Conservation (phyloP, 2,797 vertebrate genomes). For the Bovichtus variegatus region DNA sequence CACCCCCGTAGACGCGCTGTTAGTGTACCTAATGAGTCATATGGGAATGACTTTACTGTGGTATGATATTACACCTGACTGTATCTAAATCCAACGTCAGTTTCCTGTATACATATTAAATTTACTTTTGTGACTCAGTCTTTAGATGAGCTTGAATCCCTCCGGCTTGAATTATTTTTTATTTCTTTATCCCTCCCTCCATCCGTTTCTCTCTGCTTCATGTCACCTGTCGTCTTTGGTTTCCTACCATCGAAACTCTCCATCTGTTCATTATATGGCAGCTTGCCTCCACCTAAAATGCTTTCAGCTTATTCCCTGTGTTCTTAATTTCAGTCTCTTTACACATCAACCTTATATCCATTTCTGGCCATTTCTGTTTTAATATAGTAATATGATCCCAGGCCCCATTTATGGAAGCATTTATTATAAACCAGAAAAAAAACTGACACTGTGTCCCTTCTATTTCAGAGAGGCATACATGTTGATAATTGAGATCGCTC, state of each 20-base stretch:
- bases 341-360: not conserved
- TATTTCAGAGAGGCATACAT: not conserved
- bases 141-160: conserved; percentile 19
- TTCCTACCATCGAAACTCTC: conserved; percentile 11
- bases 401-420: not conserved
- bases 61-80: conserved; percentile 26
- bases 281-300: conserved; percentile 13
- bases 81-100: conserved; percentile 10
- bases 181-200: not conserved
- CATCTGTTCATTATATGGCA: conserved; percentile 27
- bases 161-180: conserved; percentile 4
- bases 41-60: conserved; percentile 32
- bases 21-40: conserved; percentile 25
- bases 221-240: conserved; percentile 24
- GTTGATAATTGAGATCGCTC: not conserved
- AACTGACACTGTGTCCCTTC: not conserved
- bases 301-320: not conserved
- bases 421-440: not conserved
- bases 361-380: not conserved
- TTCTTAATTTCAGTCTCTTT: not conserved
- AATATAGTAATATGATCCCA: not conserved
- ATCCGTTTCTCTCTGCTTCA: conserved; percentile 22
- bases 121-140: conserved; percentile 46
- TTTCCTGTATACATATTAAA: conserved; percentile 34
- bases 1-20: not conserved